A percentile compares a stretch with the other conserved stretches of the same genome.
phyloP scores from a whole-genome alignment of 2,888 invertebrate species.

The Drepanosiphum platanoidis region DNA sequence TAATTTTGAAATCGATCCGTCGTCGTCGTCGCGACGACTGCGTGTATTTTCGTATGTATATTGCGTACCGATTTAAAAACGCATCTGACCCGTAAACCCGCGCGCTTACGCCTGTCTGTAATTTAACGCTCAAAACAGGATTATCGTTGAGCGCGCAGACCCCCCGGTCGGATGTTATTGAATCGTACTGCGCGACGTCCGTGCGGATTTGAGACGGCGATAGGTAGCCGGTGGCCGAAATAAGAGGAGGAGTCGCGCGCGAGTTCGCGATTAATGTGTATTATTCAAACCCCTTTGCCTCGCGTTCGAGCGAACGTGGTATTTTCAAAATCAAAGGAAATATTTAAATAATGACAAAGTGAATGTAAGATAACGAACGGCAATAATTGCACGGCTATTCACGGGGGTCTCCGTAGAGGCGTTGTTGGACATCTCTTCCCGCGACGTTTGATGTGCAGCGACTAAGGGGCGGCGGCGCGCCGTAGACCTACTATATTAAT shows the following conservation, averaged over 20 bases:
- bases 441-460: not conserved
- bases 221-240: not conserved
- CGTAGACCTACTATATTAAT: not conserved
- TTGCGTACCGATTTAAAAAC: not conserved
- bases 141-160: not conserved
- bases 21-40: not conserved
- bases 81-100: not conserved
- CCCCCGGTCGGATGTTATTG: not conserved
- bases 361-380: constrained; percentile 17
- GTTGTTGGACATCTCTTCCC: not conserved
- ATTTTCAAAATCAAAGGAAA: constrained; percentile 40
- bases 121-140: not conserved
- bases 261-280: constrained; percentile 7
- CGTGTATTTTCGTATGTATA: not conserved
- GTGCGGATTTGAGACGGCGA: not conserved
- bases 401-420: not conserved
- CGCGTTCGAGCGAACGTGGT: not conserved
- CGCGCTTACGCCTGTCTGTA: not conserved
- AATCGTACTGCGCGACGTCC: not conserved
- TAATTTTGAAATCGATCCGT: not conserved
- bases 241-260: not conserved
- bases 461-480: not conserved
- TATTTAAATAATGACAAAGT: not conserved
- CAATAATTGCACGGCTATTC: not conserved
- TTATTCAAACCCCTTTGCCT: not conserved